phyloP scores from a whole-genome alignment of 2,888 invertebrate genomes.

The Eledona agricola region DNA sequence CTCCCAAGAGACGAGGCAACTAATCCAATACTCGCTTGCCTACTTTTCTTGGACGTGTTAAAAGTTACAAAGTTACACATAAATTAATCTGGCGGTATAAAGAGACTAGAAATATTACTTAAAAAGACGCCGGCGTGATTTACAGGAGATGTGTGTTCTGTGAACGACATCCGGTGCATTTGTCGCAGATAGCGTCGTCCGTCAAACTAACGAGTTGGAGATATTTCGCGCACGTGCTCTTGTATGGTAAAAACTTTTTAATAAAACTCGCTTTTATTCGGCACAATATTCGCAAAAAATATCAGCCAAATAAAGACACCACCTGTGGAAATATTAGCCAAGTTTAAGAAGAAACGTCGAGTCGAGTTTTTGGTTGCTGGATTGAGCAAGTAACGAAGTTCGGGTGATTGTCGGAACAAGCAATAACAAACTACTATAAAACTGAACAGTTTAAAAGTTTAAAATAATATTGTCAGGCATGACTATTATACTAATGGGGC shows the following conservation, averaged over 20 bases:
- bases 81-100: slow-evolving; percentile 20
- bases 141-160: slow-evolving; percentile 28
- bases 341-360: slow-evolving; percentile 11
- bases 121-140: slow-evolving; percentile 25
- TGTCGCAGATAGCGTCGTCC: slow-evolving; percentile 32
- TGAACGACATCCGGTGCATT: slow-evolving; percentile 35
- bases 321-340: slow-evolving; percentile 18
- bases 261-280: slow-evolving; percentile 21
- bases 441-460: slow-evolving; percentile 22
- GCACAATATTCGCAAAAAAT: slow-evolving; percentile 15
- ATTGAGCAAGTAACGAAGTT: slow-evolving; percentile 1
- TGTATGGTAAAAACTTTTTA: slow-evolving; percentile 31
- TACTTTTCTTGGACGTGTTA: no score
- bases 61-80: no score
- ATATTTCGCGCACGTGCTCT: slow-evolving; percentile 36
- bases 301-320: slow-evolving; percentile 21
- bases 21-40: no score
- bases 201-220: slow-evolving; percentile 33
- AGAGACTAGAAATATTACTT: slow-evolving; percentile 27
- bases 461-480: slow-evolving; percentile 28
- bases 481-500: slow-evolving; percentile 21
- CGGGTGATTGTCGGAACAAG: slow-evolving; percentile 1
- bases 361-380: slow-evolving; percentile 7
- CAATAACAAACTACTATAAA: slow-evolving; percentile 17
- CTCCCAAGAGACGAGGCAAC: no score